Conservation (phyloP, 2,888 invertebrate genomes). For the Gastrophysa polygoni region DNA sequence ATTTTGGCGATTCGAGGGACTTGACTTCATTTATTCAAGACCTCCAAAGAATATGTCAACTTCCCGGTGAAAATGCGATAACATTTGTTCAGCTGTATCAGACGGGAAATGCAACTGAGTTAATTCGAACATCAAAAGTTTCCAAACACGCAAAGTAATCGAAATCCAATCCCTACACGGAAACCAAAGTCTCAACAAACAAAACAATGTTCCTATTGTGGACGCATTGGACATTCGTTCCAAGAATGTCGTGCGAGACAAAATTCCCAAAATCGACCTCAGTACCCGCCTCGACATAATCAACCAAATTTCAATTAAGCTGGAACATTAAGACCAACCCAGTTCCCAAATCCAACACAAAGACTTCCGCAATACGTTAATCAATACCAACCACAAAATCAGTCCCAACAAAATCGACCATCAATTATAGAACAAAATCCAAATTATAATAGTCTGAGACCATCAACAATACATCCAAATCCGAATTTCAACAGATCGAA, state of each 20-base stretch:
- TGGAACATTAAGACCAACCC: no score
- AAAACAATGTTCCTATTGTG: no score
- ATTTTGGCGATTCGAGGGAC: slow-evolving; percentile 14
- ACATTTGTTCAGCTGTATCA: slow-evolving; percentile 9
- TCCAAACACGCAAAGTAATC: not conserved
- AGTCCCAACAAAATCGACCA: not conserved
- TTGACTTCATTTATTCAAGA: slow-evolving; percentile 1
- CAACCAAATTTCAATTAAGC: no score
- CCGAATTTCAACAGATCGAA: not conserved
- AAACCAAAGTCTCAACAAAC: no score
- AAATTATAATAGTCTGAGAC: not conserved
- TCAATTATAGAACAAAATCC: not conserved
- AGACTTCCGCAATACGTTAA: no score
- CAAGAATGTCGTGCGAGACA: no score
- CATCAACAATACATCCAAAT: not conserved
- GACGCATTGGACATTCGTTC: no score
- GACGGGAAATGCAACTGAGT: not conserved
- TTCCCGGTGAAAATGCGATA: slow-evolving; percentile 11
- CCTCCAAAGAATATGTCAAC: slow-evolving; percentile 8
- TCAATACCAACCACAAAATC: not conserved
- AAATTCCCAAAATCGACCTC: no score
- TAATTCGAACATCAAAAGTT: not conserved
- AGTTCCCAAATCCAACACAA: no score
- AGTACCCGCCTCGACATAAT: no score
- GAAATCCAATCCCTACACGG: no score